A percentile compares a stretch with the other conserved stretches of the same genome.
phyloP scores from a whole-genome alignment of 2,888 invertebrate genomes.

The Drosophila robusta region DNA sequence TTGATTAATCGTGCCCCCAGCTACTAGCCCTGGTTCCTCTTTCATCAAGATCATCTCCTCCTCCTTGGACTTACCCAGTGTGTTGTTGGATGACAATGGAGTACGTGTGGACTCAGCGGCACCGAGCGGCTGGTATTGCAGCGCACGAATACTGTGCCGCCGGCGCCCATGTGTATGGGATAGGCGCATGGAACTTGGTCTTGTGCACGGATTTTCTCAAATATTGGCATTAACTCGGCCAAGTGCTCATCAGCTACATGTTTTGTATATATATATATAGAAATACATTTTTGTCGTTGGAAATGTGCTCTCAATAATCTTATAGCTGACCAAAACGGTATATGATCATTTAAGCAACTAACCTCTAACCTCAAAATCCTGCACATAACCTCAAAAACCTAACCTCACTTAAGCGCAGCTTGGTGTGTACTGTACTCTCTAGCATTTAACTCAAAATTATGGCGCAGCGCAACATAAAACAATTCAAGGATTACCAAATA shows the following conservation, averaged over 20 bases:
- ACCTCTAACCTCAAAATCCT: slow-evolving; percentile 28
- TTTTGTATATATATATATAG: slow-evolving; percentile 19
- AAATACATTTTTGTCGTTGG: slow-evolving; percentile 39
- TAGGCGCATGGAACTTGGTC: slow-evolving; percentile 96
- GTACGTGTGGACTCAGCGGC: slow-evolving; percentile 88
- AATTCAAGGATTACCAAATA: slow-evolving; percentile 37
- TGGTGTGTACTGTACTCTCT: slow-evolving; percentile 36
- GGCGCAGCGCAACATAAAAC: slow-evolving; percentile 35
- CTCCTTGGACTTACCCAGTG: slow-evolving; percentile 86
- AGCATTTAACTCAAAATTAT: slow-evolving; percentile 47
- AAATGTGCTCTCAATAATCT: slow-evolving; percentile 15
- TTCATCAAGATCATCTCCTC: slow-evolving; percentile 5
- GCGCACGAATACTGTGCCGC: slow-evolving; percentile 88
- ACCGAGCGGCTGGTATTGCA: slow-evolving; percentile 88
- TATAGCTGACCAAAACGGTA: slow-evolving; percentile 69
- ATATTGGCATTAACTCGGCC: slow-evolving; percentile 97
- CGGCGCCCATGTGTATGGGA: slow-evolving; percentile 93
- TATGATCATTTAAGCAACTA: slow-evolving; percentile 82
- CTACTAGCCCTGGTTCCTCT: slow-evolving; percentile 10
- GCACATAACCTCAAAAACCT: slow-evolving; percentile 26
- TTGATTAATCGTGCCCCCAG: slow-evolving; percentile 26
- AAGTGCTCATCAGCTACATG: slow-evolving; percentile 94
- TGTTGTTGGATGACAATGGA: slow-evolving; percentile 88
- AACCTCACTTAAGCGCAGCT: slow-evolving; percentile 38
- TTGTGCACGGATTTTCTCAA: slow-evolving; percentile 96